Conservation (phyloP, 2,113 vertebrate genomes). For the Parus major region DNA sequence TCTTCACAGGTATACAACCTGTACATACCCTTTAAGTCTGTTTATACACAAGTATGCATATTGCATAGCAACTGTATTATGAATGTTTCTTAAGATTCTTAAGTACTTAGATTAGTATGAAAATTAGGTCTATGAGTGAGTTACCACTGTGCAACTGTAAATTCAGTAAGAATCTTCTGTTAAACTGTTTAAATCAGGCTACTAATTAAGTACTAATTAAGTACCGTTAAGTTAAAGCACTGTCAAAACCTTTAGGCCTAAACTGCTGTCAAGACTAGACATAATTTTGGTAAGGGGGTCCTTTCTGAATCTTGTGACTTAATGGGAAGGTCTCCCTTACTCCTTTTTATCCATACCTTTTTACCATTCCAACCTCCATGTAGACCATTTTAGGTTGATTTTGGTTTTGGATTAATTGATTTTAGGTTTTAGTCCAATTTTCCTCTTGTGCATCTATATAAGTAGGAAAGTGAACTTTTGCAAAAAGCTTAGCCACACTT, state of each 20-base stretch:
- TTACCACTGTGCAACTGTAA: neutral
- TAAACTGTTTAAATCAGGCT: neutral
- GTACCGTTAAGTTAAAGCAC: neutral
- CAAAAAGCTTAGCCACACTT: rapidly evolving
- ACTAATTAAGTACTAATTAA: neutral
- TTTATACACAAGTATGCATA: neutral
- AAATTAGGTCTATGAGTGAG: neutral
- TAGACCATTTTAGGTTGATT: neutral
- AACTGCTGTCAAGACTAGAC: neutral
- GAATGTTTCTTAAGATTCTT: neutral
- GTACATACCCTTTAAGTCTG: neutral
- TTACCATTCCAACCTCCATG: neutral
- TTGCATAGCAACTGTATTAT: neutral
- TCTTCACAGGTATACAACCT: neutral
- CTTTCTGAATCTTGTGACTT: neutral
- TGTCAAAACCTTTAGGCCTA: neutral
- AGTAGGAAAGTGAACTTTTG: neutral
- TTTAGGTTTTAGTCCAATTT: neutral
- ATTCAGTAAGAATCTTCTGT: neutral
- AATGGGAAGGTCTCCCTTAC: neutral
- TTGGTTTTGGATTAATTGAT: neutral
- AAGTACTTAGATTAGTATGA: neutral
- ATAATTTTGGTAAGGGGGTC: neutral
- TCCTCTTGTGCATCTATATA: neutral
- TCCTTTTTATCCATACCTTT: neutral